phyloP scores from a whole-genome alignment of 1,140 invertebrate species.

The Mylabris phalerata region DNA sequence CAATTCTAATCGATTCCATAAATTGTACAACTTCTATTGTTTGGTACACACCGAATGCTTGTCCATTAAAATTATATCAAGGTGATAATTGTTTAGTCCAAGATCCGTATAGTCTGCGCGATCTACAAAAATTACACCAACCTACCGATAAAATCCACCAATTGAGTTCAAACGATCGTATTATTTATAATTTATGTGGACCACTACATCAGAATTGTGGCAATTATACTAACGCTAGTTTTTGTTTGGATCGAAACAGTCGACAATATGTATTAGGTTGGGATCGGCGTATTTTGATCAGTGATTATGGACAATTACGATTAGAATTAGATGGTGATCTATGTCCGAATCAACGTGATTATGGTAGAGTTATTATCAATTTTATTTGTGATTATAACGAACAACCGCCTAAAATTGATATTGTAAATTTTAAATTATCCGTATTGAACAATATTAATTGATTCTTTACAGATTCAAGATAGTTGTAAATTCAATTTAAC shows the following conservation, averaged over 20 bases:
- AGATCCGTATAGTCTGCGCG: neutral
- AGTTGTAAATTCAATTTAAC: conserved; percentile 4
- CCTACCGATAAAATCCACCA: neutral
- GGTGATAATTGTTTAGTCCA: conserved; percentile 2
- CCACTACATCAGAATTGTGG: neutral
- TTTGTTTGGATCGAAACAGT: neutral
- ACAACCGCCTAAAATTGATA: neutral
- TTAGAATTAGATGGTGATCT: neutral
- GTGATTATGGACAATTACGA: neutral
- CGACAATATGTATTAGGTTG: neutral
- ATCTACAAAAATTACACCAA: conserved; percentile 1
- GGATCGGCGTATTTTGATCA: neutral
- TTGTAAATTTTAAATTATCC: neutral
- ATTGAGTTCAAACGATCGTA: neutral
- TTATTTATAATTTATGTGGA: conserved; percentile 8
- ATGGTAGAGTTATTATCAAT: neutral
- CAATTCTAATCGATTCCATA: neutral
- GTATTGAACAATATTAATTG: neutral
- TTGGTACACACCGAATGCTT: conserved; percentile 1
- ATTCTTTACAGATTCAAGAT: conserved; percentile 3
- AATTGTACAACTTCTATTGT: neutral
- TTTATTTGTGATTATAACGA: conserved; percentile 5
- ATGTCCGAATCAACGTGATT: neutral
- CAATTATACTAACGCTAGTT: conserved; percentile 1
- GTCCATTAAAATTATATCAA: conserved; percentile 5